Conservation (phyloP, 1,140 invertebrate genomes). For the Sipha flava region DNA sequence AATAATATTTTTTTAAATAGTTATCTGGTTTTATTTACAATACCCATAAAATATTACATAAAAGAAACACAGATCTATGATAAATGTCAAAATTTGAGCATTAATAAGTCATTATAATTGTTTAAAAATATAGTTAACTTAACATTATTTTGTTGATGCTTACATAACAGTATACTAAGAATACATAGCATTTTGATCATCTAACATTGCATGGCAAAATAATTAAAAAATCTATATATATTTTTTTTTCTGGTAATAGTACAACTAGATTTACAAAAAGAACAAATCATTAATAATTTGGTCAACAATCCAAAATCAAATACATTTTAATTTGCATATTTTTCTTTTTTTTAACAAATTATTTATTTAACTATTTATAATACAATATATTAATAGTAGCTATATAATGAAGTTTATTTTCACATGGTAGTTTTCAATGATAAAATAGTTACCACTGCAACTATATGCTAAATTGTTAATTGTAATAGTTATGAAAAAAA, state of each 20-base stretch:
- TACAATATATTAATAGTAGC: not conserved
- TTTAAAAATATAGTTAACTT: not conserved
- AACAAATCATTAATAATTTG: not conserved
- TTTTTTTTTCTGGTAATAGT: not conserved
- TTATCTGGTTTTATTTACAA: not conserved
- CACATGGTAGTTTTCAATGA: not conserved
- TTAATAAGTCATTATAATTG: constrained; percentile 14
- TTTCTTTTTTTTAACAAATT: not conserved
- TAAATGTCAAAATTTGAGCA: constrained; percentile 20
- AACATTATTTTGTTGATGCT: constrained; percentile 11
- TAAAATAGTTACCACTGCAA: not conserved
- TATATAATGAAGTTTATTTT: not conserved
- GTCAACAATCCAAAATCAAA: not conserved
- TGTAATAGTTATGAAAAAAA: not conserved
- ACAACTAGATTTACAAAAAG: not conserved
- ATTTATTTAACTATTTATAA: not conserved
- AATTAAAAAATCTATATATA: not conserved
- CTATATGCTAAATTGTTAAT: not conserved
- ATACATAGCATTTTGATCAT: not conserved
- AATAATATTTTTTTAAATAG: no score
- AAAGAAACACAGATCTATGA: constrained; percentile 3
- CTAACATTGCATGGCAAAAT: not conserved
- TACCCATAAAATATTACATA: not conserved
- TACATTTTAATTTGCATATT: not conserved
- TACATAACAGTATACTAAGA: not conserved